Conservation (phyloP, 23 tunicate genomes). For the Trididemnum miniatum region DNA sequence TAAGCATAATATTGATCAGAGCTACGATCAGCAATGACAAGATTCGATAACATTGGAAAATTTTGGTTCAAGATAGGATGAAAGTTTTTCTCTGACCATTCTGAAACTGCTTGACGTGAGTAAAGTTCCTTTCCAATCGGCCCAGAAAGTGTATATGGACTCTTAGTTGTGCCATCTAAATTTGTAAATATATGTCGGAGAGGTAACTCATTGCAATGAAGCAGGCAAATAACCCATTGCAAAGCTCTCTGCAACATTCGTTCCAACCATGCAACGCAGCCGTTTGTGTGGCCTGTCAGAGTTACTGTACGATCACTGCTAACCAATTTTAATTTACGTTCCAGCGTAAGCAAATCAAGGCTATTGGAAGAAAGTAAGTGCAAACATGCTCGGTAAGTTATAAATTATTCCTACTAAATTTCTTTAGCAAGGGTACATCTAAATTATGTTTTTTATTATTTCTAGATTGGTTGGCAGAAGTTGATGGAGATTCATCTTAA, state of each 20-base stretch:
- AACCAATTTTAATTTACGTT: neutral
- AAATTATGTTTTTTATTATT: no score
- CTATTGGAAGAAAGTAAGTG: no score
- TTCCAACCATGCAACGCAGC: neutral
- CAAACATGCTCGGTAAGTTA: no score
- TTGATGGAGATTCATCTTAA: neutral
- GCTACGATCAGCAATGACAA: neutral
- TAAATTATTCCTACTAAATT: no score
- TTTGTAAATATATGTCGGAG: constrained; percentile 18
- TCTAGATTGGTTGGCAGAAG: neutral
- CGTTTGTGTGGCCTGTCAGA: neutral
- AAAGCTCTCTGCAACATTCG: neutral
- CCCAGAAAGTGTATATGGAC: constrained; percentile 26
- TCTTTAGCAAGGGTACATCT: no score
- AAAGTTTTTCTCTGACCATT: neutral
- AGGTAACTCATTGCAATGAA: constrained; percentile 27
- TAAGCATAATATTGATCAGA: neutral
- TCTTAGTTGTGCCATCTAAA: constrained; percentile 24
- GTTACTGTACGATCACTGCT: neutral
- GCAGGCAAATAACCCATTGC: constrained; percentile 28
- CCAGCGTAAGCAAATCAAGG: neutral
- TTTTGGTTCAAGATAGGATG: neutral
- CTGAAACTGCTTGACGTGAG: neutral
- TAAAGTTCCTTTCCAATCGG: constrained; percentile 12
- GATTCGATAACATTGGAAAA: neutral